These are phyloP conservation scores for Sylvicola fuscatus DNA, from an alignment of 2,888 invertebrate genomes.

Conservation along the genomic window DNA sequence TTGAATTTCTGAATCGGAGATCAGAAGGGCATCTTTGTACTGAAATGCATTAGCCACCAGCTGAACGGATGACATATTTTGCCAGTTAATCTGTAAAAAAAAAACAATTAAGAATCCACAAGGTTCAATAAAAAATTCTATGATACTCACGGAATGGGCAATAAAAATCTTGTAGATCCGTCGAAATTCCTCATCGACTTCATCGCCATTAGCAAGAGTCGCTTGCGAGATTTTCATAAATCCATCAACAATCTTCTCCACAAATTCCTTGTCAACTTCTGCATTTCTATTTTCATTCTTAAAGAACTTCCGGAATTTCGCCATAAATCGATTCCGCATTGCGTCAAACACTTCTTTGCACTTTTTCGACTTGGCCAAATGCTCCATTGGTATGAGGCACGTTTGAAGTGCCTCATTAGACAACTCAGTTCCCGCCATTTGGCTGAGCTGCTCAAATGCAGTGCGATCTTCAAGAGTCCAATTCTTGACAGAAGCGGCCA, in stretches of 20 bases:
- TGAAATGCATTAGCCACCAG: conserved; percentile 16
- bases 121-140: not conserved
- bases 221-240: conserved; percentile 11
- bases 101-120: not conserved
- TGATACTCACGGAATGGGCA: conserved; percentile 18
- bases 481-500: too few relatives aligned
- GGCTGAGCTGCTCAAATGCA: too few relatives aligned
- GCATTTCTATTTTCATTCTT: conserved; percentile 8
- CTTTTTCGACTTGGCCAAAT: not conserved
- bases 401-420: too few relatives aligned
- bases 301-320: conserved; percentile 11
- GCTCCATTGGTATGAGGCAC: too few relatives aligned
- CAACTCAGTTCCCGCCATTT: too few relatives aligned
- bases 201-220: conserved; percentile 7
- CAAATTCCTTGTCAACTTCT: conserved; percentile 15
- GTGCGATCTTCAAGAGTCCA: too few relatives aligned
- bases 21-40: conserved; percentile 13
- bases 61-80: conserved; percentile 16
- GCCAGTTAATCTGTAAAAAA: conserved; percentile 16
- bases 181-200: conserved; percentile 16
- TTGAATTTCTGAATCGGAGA: conserved; percentile 20
- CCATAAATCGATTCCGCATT: not conserved
- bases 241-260: conserved; percentile 14
- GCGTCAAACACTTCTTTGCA: not conserved
- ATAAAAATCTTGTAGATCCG: conserved; percentile 22